Conservation (phyloP, 2,113 vertebrate genomes). For the Falco punctatus region DNA sequence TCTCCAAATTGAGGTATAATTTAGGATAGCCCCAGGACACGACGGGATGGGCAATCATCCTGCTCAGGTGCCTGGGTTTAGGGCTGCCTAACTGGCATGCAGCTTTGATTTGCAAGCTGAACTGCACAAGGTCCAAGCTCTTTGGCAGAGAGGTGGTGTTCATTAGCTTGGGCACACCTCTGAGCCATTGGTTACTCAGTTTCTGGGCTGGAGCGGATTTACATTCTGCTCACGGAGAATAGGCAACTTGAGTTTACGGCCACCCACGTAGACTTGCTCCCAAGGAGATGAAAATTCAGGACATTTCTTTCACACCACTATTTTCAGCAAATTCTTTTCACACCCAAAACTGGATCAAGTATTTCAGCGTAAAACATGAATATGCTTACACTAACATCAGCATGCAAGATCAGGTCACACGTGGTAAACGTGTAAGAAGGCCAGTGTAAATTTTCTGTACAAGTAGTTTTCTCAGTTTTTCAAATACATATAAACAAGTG, state of each 20-base stretch:
- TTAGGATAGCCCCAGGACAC: constrained; percentile 4
- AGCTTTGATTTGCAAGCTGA: accelerated
- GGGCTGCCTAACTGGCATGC: neutral
- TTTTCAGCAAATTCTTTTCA: neutral
- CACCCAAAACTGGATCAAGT: neutral
- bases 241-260: neutral
- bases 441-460: neutral
- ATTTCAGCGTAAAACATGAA: neutral
- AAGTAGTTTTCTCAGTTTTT: neutral
- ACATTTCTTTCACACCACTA: neutral
- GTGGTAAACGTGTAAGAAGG: accelerated
- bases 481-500: neutral
- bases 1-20: neutral
- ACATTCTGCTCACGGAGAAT: neutral
- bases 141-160: neutral
- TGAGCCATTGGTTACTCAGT: neutral
- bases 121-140: neutral
- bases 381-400: neutral
- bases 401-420: neutral
- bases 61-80: neutral
- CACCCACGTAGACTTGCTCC: neutral
- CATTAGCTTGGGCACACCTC: neutral
- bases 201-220: neutral
- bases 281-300: constrained; percentile 25
- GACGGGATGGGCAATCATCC: constrained; percentile 55